Evolutionary conservation across 2,113 vertebrate genomes (phyloP).

Genomic region (Agapornis roseicollis): DNA sequence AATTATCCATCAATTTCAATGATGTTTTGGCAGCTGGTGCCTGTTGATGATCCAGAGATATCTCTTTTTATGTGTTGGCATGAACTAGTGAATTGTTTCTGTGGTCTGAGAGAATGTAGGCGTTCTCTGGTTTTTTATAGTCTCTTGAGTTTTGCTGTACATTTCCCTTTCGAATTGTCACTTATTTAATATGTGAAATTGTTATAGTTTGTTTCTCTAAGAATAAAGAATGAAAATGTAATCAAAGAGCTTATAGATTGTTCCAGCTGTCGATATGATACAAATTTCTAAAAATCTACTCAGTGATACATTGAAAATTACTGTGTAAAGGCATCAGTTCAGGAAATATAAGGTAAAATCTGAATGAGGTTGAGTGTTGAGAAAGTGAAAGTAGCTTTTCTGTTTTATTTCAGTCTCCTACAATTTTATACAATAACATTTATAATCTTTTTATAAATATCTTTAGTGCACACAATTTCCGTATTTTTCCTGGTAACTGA

Average conservation of each 20-base stretch:
- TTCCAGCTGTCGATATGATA: neutral
- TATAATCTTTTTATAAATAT: neutral
- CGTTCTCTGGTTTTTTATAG: neutral
- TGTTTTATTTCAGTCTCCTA: slow-evolving; percentile 4
- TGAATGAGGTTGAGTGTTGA: neutral
- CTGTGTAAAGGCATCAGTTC: neutral
- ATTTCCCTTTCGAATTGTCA: neutral
- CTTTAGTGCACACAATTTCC: neutral
- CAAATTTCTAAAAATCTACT: neutral
- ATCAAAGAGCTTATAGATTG: neutral
- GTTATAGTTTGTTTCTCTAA: neutral
- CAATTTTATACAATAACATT: neutral
- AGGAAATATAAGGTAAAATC: neutral
- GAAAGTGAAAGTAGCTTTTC: neutral
- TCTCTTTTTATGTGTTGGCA: neutral
- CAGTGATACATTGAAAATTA: neutral
- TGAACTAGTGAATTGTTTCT: neutral
- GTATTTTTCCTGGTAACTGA: neutral
- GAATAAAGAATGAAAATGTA: neutral
- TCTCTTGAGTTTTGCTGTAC: neutral
- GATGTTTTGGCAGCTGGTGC: neutral
- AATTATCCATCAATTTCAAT: neutral
- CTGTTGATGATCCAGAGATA: neutral
- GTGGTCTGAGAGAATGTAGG: neutral
- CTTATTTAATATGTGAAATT: neutral